phyloP scores from a whole-genome alignment of 2,888 invertebrate genomes.

The Cordilura impudica region DNA sequence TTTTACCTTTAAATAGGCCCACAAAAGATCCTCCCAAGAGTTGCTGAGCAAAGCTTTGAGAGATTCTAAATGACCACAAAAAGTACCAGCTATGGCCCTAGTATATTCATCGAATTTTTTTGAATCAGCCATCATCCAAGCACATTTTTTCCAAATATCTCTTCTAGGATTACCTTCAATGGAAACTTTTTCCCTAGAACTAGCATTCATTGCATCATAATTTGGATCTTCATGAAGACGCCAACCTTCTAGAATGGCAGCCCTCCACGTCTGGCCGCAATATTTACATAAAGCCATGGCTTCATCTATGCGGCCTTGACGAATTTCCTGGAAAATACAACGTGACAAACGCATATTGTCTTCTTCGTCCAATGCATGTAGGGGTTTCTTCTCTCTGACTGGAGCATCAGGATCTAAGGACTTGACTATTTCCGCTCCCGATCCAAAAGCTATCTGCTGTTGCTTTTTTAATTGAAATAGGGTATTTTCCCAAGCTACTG shows the following conservation, averaged over 20 bases:
- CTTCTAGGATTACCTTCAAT: conserved; percentile 90
- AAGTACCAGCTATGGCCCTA: conserved; percentile 85
- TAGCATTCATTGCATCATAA: conserved; percentile 78
- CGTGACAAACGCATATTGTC: conserved; percentile 83
- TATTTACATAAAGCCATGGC: conserved; percentile 90
- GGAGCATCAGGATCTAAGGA: conserved; percentile 95
- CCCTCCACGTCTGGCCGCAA: conserved; percentile 95
- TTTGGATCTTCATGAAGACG: conserved; percentile 91
- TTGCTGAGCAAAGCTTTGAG: conserved; percentile 85
- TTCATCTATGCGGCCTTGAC: conserved; percentile 91
- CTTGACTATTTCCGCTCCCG: conserved; percentile 81
- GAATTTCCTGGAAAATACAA: conserved; percentile 84
- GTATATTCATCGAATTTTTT: conserved; percentile 80
- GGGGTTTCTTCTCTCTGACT: conserved; percentile 84
- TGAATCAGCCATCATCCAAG: conserved; percentile 81
- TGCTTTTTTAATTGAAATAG: conserved; percentile 84
- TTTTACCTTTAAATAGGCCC: conserved; percentile 88
- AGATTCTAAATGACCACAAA: conserved; percentile 90
- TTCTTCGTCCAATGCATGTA: conserved; percentile 92
- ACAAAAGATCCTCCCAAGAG: conserved; percentile 94
- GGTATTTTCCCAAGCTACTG: conserved; percentile 95
- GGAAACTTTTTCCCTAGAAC: conserved; percentile 77
- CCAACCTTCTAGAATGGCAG: conserved; percentile 95
- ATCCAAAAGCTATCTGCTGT: conserved; percentile 81
- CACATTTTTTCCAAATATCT: conserved; percentile 88